Base-by-base conservation (phyloP, 2,888 invertebrate genomes). In the Pteria penguin region DNA sequence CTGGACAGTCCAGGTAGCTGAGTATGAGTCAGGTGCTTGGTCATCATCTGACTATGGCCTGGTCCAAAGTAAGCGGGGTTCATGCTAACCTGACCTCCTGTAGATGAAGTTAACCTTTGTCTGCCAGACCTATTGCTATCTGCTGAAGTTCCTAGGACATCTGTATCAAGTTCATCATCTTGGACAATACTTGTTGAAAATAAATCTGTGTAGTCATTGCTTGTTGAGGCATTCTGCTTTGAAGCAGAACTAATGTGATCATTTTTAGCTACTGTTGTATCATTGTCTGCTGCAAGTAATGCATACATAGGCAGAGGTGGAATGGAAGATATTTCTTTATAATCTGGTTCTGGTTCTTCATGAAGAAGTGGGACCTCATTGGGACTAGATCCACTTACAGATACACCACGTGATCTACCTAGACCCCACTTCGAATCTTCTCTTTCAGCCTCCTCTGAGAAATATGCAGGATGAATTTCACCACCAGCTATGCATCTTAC, bases 301-400 rank as follows among this genome's bases (percentile, higher is more conserved):
- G 98, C 98, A 96, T 98, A 99, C 26, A 99, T 93, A 0, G 99
- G 99, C 68, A 99, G 93, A 0, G 99, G 98, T 0, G 99, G 98
- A 84, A 99, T 98, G n/a, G 98, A 97, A 1, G 97, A 97, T 76
- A 99, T 96, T 92, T 99, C 99, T 0, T 98, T 96, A 90, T 89
- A 89, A 69, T 93, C 92, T 57, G 89, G 80, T 2, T 84, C 80
- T 57, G 79, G 65, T 65, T 90, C 90, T 63, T 87, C 88, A 32
- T 82, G 82, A 26, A 84, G 78, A 54, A 72, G 76, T 24, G 82
- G 83, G 55, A 77, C 74, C 33, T 80, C 84, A 32, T 70, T 85
- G 27, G 81, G 83, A 65, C 81, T 83, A 14, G 77, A 75, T 11
- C 81, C 79, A 58, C 75, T 74, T 26, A 84, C 76, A 2, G 86